Conservation (phyloP, 2,797 vertebrate genomes). For the Hydrolagus colliei region DNA sequence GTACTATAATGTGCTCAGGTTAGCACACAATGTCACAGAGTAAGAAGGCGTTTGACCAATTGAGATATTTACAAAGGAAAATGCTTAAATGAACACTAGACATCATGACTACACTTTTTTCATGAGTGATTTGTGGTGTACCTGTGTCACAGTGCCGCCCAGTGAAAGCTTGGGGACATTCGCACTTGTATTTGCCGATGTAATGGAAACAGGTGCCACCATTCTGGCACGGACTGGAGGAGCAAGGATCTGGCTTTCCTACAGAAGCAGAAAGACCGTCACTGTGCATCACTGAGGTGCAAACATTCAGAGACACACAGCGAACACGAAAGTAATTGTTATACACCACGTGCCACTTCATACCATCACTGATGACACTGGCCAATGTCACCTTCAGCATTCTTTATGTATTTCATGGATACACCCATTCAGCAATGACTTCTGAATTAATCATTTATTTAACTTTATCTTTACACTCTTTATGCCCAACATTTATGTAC, state of each 20-base stretch:
- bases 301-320: background rate
- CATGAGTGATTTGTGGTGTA: conserved; percentile 38
- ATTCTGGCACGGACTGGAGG: conserved; percentile 86
- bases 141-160: conserved; percentile 83
- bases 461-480: no score
- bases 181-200: conserved; percentile 96
- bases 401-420: no score
- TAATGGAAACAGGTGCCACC: conserved; percentile 96
- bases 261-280: background rate
- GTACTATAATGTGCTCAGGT: no score
- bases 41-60: background rate
- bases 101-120: background rate
- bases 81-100: background rate
- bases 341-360: background rate
- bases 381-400: no score
- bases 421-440: no score
- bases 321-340: background rate
- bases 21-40: background rate
- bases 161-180: conserved; percentile 72
- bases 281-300: background rate
- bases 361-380: background rate
- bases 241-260: conserved; percentile 92
- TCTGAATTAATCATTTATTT: no score
- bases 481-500: no score
- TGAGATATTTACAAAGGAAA: background rate